Percentiles rank a stretch among this genome's conserved stretches.
These are phyloP conservation scores for Mythimna ferrago DNA, from an alignment of 2,888 invertebrate species.

Conservation along the genomic window DNA sequence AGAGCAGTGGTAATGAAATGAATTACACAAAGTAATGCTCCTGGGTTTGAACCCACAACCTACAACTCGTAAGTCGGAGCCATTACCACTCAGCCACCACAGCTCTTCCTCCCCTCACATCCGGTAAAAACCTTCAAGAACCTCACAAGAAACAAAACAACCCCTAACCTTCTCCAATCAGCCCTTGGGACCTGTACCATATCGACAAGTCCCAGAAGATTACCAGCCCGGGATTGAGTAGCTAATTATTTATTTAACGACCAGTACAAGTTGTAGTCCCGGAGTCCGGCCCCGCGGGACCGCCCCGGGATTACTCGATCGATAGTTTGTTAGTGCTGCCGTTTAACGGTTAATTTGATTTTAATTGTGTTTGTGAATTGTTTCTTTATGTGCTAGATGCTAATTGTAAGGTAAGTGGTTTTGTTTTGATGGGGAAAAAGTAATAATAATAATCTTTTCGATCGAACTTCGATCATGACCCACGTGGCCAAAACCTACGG, in stretches of 20 bases:
- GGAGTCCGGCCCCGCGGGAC: slow-evolving; percentile 41
- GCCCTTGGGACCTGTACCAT: slow-evolving; percentile 16
- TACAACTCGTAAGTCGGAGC: too few species aligned
- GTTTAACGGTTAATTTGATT: slow-evolving; percentile 29
- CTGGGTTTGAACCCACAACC: too few species aligned
- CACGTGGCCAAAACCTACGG: too few species aligned
- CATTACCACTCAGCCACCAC: too few species aligned
- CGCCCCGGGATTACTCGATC: slow-evolving; percentile 40
- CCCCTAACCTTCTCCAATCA: slow-evolving; percentile 11
- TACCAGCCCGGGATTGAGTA: slow-evolving; percentile 48
- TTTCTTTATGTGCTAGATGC: slow-evolving; percentile 16
- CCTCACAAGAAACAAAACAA: background rate
- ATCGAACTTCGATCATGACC: too few species aligned
- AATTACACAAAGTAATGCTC: too few species aligned
- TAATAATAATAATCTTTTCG: too few species aligned
- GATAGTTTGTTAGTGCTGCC: slow-evolving; percentile 50
- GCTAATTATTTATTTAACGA: slow-evolving; percentile 63
- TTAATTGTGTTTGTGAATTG: slow-evolving; percentile 36
- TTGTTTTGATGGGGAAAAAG: background rate
- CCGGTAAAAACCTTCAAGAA: background rate
- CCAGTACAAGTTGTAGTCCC: slow-evolving; percentile 47
- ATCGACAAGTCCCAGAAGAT: slow-evolving; percentile 51
- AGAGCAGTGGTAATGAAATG: too few species aligned
- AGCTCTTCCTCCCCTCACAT: background rate
- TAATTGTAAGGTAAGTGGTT: background rate